Conservation (phyloP, 2,888 invertebrate genomes). For the Pyrrhia umbra region DNA sequence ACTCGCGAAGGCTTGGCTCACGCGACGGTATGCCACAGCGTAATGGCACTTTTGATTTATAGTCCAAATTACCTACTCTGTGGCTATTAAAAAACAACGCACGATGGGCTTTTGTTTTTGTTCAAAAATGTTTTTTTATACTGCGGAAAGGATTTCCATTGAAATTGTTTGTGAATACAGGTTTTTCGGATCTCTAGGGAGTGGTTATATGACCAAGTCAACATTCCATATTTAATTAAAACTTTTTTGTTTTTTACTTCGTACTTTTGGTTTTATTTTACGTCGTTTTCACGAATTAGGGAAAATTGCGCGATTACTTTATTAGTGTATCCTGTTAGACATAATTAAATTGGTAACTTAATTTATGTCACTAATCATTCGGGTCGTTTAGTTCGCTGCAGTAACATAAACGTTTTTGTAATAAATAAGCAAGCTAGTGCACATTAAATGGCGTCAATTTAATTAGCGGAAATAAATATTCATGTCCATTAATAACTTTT, state of each 20-base stretch:
- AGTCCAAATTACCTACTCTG: slow-evolving; percentile 51
- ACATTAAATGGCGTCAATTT: neutral
- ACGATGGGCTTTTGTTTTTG: slow-evolving; percentile 42
- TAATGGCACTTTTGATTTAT: slow-evolving; percentile 70
- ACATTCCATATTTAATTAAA: neutral
- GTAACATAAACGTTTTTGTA: neutral
- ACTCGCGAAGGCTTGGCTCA: slow-evolving; percentile 75
- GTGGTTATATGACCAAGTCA: neutral
- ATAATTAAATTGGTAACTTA: neutral
- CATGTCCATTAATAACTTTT: neutral
- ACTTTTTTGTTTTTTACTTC: neutral
- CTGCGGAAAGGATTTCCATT: slow-evolving; percentile 14
- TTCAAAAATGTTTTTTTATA: slow-evolving; percentile 5
- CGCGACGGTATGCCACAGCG: slow-evolving; percentile 65
- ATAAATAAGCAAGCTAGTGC: neutral
- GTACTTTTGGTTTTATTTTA: neutral
- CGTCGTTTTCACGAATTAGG: neutral
- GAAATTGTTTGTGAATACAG: neutral
- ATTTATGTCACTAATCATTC: neutral
- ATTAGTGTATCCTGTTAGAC: slow-evolving; percentile 9
- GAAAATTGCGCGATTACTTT: neutral
- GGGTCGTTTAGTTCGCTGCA: neutral
- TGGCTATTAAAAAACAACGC: slow-evolving; percentile 33
- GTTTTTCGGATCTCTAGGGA: slow-evolving; percentile 2
- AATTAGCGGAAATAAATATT: neutral